A percentile compares a stretch with the other conserved stretches of the same genome.
phyloP scores from a whole-genome alignment of 2,888 invertebrate species.

The Tachystola acroxantha region DNA sequence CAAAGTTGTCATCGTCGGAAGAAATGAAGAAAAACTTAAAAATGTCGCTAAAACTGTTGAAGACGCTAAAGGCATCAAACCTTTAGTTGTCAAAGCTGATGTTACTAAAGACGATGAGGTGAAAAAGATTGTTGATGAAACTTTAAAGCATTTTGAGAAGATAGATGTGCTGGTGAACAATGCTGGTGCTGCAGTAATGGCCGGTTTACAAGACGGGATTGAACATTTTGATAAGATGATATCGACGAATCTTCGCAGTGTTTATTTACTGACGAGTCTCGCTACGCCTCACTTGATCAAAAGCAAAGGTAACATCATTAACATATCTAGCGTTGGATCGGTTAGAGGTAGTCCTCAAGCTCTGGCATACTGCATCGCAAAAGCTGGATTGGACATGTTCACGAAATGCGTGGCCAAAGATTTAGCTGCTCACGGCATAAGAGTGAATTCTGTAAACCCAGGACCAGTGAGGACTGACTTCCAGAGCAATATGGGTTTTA shows the following conservation, averaged over 20 bases:
- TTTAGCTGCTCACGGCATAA: constrained; percentile 69
- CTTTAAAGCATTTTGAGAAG: constrained; percentile 15
- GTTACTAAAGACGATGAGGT: constrained; percentile 15
- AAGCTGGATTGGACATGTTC: constrained; percentile 85
- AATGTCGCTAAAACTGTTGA: constrained; percentile 12
- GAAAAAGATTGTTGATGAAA: constrained; percentile 16
- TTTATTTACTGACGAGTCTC: constrained; percentile 14
- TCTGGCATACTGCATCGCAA: constrained; percentile 80
- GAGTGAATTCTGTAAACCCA: constrained; percentile 81
- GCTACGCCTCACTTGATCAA: constrained; percentile 16
- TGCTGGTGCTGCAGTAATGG: constrained; percentile 15
- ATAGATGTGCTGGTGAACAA: constrained; percentile 23
- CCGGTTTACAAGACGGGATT: constrained; percentile 11
- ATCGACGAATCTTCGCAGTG: constrained; percentile 17
- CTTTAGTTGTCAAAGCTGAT: constrained; percentile 13
- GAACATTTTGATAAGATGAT: constrained; percentile 17
- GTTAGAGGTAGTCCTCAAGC: neutral
- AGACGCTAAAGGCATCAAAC: constrained; percentile 12
- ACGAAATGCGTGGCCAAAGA: constrained; percentile 83
- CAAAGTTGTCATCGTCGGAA: constrained; percentile 16
- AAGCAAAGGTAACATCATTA: constrained; percentile 22
- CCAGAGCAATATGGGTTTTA: neutral
- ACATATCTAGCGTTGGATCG: constrained; percentile 19
- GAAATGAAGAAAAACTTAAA: constrained; percentile 15
- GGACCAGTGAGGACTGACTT: constrained; percentile 3